Evolutionary conservation across 2,888 invertebrate species (phyloP).

Genomic region (Acheta domesticus): DNA sequence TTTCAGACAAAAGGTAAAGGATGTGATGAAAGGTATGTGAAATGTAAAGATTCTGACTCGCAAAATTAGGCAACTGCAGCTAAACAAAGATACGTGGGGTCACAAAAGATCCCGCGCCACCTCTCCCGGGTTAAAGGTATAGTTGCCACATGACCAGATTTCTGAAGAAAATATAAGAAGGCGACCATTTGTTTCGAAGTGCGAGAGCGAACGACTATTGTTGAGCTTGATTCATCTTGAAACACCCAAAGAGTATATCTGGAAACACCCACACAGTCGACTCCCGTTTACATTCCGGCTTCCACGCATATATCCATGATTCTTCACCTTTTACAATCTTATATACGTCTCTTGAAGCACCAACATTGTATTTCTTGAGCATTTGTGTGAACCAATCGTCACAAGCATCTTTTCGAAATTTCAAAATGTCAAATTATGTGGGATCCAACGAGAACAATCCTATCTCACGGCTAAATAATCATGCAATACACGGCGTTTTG

Average conservation of each 20-base stretch:
- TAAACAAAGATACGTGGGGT: too few species aligned
- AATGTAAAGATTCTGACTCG: too few species aligned
- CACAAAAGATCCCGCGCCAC: too few species aligned
- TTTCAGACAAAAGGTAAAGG: too few species aligned
- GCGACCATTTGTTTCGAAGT: constrained; percentile 5
- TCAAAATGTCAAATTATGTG: constrained; percentile 39
- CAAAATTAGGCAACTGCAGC: too few species aligned
- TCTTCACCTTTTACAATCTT: constrained; percentile 33
- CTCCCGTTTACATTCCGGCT: constrained; percentile 29
- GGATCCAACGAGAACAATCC: constrained; percentile 37
- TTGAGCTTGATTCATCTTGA: constrained; percentile 45
- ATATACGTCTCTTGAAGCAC: constrained; percentile 19
- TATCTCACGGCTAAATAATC: constrained; percentile 20
- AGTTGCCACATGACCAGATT: not conserved
- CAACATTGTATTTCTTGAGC: constrained; percentile 31
- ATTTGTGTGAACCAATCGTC: constrained; percentile 39
- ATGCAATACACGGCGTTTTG: too few species aligned
- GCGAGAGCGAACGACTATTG: constrained; percentile 43
- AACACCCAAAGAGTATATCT: constrained; percentile 45
- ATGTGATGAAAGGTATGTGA: too few species aligned
- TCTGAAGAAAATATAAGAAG: not conserved
- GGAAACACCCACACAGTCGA: constrained; percentile 45
- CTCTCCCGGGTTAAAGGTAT: not conserved
- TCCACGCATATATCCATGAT: constrained; percentile 23
- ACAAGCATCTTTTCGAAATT: constrained; percentile 38